Evolutionary conservation across 2,888 invertebrate species (phyloP).

Genomic region (Agrotis ipsilon): DNA sequence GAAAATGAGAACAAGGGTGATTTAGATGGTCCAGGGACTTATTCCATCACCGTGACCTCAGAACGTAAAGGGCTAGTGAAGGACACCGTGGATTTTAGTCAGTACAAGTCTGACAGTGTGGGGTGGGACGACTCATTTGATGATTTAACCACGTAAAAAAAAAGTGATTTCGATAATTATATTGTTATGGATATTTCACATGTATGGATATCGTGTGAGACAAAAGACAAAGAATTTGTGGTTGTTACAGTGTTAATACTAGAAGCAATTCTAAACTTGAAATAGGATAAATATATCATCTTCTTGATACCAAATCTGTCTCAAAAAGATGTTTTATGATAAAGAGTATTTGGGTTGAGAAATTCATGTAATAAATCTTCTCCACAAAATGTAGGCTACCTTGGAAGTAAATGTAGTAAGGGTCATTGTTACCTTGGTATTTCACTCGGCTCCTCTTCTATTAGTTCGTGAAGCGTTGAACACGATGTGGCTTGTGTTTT

Average conservation of each 20-base stretch:
- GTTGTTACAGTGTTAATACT: not conserved
- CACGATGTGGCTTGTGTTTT: conserved; percentile 90
- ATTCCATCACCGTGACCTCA: too few species aligned
- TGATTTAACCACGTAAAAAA: too few species aligned
- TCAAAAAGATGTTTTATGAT: conserved; percentile 60
- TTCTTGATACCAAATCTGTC: conserved; percentile 32
- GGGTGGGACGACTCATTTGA: too few species aligned
- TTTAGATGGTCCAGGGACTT: too few species aligned
- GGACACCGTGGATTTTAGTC: too few species aligned
- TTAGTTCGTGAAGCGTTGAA: conserved; percentile 88
- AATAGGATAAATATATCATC: conserved; percentile 20
- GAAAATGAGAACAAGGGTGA: not conserved
- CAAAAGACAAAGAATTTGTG: not conserved
- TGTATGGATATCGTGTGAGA: too few species aligned
- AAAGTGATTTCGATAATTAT: too few species aligned
- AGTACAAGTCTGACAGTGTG: too few species aligned
- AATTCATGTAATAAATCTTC: conserved; percentile 49
- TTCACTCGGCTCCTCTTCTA: conserved; percentile 88
- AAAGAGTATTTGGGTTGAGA: conserved; percentile 32
- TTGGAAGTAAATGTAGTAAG: conserved; percentile 41
- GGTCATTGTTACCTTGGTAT: conserved; percentile 84
- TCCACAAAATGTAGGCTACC: conserved; percentile 47
- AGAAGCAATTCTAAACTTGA: not conserved
- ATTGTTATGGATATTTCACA: too few species aligned
- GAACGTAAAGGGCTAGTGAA: too few species aligned